Evolutionary conservation across 2,113 vertebrate species (phyloP), one percentile per base, ranked within the genome.

Genomic region (Corythaixoides concolor): DNA sequence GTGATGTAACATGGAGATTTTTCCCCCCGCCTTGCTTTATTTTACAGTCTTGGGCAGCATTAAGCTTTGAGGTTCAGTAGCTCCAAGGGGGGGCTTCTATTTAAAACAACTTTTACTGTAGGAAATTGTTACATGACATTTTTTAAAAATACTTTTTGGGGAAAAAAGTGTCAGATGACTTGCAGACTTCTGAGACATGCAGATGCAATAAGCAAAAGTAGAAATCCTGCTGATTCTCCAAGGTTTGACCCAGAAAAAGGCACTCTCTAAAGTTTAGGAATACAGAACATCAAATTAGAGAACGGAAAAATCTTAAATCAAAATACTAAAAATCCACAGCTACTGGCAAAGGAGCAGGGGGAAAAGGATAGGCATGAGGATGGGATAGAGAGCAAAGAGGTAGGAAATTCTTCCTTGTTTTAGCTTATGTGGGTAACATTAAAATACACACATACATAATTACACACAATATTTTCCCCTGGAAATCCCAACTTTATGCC

Each of bases 391-490:
- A 37, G 30, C 7, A 87, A 70, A 67, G 56, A 66, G 35, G 64
- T 9, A 3, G n/a, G 58, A 69, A 83, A 85, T 72, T 52, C 37
- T 70, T 43, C 33, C 86, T 94, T 27, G 15, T 86, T 95, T 95
- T 37, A 41, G 24, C 53, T 85, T 79, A 56, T 2, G 2, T 5
- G 27, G 24, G 47, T 78, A 80, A 47, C 45, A 39, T 60, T 82
- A 79, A 90, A 91, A 93, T 28, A 94, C 8, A 72, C 23, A 68
- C 58, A 84, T 33, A 63, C 50, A 70, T 19, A 93, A 95, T 95
- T 85, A 53, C 55, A 88, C n/a, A 77, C 39, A 64, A 18, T 37
- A 24, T 62, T 66, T 75, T 73, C 90, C 63, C 68, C 33, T 73
- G 80, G 81, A 88, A 93, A 64, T 1, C 20, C 76, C 43, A 89